Conservation (phyloP, 2,113 vertebrate genomes). For the Coturnix japonica region DNA sequence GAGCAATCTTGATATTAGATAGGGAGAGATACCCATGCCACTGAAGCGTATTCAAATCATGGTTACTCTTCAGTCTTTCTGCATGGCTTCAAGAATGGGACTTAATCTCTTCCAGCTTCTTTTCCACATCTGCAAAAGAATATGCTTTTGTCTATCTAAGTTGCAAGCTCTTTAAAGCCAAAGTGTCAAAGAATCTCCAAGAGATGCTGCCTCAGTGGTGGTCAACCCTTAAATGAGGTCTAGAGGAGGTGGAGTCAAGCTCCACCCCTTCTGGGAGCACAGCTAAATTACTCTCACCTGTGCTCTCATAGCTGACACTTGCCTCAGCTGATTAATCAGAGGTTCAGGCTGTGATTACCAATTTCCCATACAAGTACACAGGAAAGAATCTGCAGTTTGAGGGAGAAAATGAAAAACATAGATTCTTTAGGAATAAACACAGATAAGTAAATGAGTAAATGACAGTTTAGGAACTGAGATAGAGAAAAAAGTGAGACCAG, state of each 20-base stretch:
- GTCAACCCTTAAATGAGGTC: no score
- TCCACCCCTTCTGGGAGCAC: no score
- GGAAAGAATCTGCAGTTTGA: neutral
- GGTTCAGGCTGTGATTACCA: no score
- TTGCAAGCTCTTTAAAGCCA: neutral
- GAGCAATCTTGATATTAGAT: neutral
- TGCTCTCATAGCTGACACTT: no score
- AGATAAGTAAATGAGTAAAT: neutral
- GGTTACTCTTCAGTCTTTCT: neutral
- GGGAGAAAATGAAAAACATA: neutral
- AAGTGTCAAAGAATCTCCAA: neutral
- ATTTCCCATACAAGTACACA: neutral
- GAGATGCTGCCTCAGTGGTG: no score
- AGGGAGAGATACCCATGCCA: neutral
- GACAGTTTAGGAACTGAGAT: neutral
- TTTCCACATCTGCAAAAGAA: neutral
- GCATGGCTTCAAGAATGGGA: neutral
- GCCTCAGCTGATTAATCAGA: no score
- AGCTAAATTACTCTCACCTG: no score
- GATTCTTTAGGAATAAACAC: neutral
- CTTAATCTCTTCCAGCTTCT: constrained; percentile 1
- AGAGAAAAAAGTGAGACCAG: neutral
- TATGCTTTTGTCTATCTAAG: neutral
- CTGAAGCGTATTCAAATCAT: neutral
- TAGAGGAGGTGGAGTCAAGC: no score